Percentiles rank a stretch among this genome's conserved stretches.
Conservation (phyloP, 2,113 vertebrate species). For the Myiopsitta monachus region DNA sequence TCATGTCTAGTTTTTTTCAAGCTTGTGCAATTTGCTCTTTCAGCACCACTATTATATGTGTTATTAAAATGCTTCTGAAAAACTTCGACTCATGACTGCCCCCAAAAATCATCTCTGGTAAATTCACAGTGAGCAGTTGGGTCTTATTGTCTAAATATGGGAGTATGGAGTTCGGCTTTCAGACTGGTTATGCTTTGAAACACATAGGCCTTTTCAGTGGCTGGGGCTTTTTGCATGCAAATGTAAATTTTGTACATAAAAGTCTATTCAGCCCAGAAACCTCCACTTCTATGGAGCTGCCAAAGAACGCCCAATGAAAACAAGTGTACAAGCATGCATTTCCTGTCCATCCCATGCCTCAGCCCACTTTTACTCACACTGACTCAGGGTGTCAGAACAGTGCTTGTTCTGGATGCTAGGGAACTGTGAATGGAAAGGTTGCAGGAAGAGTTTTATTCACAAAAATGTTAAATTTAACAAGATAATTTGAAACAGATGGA, state of each 20-base stretch:
- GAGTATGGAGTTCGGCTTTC: conserved; percentile 1
- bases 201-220: conserved; percentile 55
- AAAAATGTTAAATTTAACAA: background rate
- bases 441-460: conserved; percentile 23
- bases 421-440: conserved; percentile 44
- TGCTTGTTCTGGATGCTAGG: conserved; percentile 39
- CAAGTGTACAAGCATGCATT: conserved; percentile 59
- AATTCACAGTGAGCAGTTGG: background rate
- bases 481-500: background rate
- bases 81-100: background rate
- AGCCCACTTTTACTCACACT: conserved; percentile 38
- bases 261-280: conserved; percentile 56
- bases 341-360: conserved; percentile 61
- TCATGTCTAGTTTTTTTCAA: background rate
- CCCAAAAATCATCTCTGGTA: background rate
- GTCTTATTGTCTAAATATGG: background rate
- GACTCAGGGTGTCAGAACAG: conserved; percentile 51
- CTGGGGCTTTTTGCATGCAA: conserved; percentile 62
- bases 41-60: background rate
- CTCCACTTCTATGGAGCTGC: conserved; percentile 29
- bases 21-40: background rate
- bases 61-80: background rate
- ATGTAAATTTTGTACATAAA: conserved; percentile 61
- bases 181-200: background rate
- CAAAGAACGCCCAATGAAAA: conserved; percentile 53